A percentile compares a stretch with the other conserved stretches of the same genome.
phyloP scores from a whole-genome alignment of 2,113 vertebrate genomes.

The Girardinichthys multiradiatus region DNA sequence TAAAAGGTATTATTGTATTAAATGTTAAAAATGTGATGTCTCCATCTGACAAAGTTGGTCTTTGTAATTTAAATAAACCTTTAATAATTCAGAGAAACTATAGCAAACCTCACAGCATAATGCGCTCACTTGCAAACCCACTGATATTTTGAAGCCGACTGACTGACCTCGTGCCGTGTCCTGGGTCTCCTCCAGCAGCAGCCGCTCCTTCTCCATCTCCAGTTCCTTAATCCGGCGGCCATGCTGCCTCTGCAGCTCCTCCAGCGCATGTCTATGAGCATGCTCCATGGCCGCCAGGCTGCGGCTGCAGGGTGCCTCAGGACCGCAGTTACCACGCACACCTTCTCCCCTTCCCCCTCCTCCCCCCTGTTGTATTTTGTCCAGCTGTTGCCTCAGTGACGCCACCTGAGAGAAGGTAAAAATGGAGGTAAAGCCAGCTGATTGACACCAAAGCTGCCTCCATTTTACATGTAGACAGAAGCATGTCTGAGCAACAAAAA shows the following conservation, averaged over 20 bases:
- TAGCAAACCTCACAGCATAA: too few species aligned
- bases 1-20: neutral
- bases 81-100: neutral
- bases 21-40: neutral
- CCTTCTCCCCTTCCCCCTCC: conserved; percentile 22
- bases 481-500: neutral
- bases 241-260: conserved; percentile 90
- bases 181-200: conserved; percentile 88
- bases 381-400: conserved; percentile 89
- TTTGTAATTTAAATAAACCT: neutral
- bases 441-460: neutral
- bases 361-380: conserved; percentile 61
- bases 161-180: conserved; percentile 88
- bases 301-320: conserved; percentile 81
- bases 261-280: conserved; percentile 89
- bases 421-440: conserved; percentile 74
- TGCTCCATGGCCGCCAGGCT: conserved; percentile 92
- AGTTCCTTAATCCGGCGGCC: conserved; percentile 85
- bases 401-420: conserved; percentile 76
- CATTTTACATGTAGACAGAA: neutral
- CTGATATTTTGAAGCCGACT: too few species aligned
- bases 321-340: conserved; percentile 51
- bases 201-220: conserved; percentile 85
- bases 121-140: too few species aligned
- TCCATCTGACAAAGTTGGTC: too few species aligned